A percentile compares a stretch with the other conserved stretches of the same genome.
phyloP scores from a whole-genome alignment of 53 echinoderm and acorn worm species.

The Holothuria leucospilota region DNA sequence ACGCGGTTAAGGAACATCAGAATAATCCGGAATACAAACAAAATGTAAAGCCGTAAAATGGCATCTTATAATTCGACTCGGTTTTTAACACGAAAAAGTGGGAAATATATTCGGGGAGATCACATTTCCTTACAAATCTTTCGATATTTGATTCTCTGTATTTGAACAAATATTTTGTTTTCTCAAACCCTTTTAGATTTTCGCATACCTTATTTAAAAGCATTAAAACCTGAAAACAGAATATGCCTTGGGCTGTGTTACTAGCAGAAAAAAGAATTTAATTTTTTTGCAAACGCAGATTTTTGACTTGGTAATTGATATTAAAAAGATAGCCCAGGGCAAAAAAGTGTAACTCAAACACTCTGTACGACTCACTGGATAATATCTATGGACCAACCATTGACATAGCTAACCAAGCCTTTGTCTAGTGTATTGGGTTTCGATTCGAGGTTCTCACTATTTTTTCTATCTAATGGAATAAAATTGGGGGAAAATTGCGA shows the following conservation, averaged over 20 bases:
- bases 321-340: slow-evolving; percentile 21
- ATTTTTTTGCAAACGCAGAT: slow-evolving; percentile 25
- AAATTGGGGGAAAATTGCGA: neutral
- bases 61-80: no score
- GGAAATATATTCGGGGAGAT: neutral
- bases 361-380: slow-evolving; percentile 9
- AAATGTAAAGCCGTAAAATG: no score
- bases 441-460: slow-evolving; percentile 20
- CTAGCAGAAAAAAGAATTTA: slow-evolving; percentile 11
- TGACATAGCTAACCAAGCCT: slow-evolving; percentile 28
- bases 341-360: slow-evolving; percentile 31
- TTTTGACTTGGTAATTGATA: slow-evolving; percentile 52
- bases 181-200: slow-evolving; percentile 28
- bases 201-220: slow-evolving; percentile 16
- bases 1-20: neutral
- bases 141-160: slow-evolving; percentile 9
- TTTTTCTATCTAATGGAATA: slow-evolving; percentile 28
- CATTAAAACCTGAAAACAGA: slow-evolving; percentile 1
- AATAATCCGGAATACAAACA: slow-evolving; percentile 9
- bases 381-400: neutral
- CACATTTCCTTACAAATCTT: slow-evolving; percentile 20
- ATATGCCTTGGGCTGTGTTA: slow-evolving; percentile 38
- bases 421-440: slow-evolving; percentile 31
- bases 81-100: no score
- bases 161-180: slow-evolving; percentile 52